phyloP scores from a whole-genome alignment of 2,113 vertebrate species.

The Lagenorhynchus albirostris region DNA sequence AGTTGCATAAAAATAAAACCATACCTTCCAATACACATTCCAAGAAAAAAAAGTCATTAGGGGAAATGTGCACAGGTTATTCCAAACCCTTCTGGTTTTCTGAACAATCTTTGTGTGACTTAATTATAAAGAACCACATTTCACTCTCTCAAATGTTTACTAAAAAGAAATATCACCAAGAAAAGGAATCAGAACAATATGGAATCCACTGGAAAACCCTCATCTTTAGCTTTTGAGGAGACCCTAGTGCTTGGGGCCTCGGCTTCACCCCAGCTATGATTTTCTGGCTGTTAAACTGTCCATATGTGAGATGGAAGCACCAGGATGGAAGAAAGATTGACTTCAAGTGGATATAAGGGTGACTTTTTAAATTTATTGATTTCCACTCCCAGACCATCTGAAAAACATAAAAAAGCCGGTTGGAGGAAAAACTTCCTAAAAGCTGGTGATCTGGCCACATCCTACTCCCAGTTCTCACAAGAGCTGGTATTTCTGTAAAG shows the following conservation, averaged over 20 bases:
- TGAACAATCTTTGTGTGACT: neutral
- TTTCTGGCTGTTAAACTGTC: neutral
- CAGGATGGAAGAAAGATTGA: neutral
- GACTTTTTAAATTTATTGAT: neutral
- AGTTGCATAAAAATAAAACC: neutral
- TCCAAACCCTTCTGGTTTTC: neutral
- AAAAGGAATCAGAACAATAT: neutral
- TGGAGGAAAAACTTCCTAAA: neutral
- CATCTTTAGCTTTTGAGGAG: neutral
- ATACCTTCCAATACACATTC: neutral
- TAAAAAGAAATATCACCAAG: slow-evolving; percentile 8
- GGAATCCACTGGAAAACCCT: neutral
- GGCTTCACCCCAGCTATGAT: neutral
- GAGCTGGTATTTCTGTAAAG: neutral
- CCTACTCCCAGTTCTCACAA: too few relatives aligned
- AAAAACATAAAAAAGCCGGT: neutral
- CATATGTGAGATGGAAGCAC: neutral
- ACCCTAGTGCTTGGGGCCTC: neutral
- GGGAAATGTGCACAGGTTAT: rapidly evolving
- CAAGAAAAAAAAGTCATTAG: neutral
- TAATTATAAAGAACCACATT: neutral
- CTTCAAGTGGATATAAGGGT: neutral
- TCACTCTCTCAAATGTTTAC: slow-evolving; percentile 24
- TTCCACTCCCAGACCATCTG: neutral
- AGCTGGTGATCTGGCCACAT: neutral